These are phyloP conservation scores for Perca schrenkii DNA, from an alignment of 2,113 vertebrate genomes.

Conservation along the genomic window DNA sequence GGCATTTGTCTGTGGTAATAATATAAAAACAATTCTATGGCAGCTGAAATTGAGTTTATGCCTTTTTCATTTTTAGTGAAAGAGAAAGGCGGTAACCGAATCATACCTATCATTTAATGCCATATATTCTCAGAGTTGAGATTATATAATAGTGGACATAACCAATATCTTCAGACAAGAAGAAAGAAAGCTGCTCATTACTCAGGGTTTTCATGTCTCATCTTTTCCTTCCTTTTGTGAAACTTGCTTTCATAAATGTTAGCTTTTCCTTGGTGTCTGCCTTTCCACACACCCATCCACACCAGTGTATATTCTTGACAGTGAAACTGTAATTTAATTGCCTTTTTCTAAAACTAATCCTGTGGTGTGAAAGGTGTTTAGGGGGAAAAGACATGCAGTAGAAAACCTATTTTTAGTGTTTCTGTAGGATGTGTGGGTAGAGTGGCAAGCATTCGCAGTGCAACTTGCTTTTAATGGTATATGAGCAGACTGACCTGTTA, in stretches of 20 bases:
- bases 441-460: slow-evolving; percentile 20
- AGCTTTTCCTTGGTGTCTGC: slow-evolving; percentile 52
- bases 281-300: slow-evolving; percentile 5
- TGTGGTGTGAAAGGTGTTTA: slow-evolving; percentile 44
- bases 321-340: slow-evolving; percentile 64
- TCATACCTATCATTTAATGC: slow-evolving; percentile 66
- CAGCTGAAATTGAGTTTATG: slow-evolving; percentile 76
- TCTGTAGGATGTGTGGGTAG: slow-evolving; percentile 54
- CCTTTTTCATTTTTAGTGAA: slow-evolving; percentile 78
- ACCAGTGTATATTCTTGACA: slow-evolving; percentile 2
- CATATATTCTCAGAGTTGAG: slow-evolving; percentile 61
- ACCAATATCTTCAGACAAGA: slow-evolving; percentile 60
- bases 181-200: slow-evolving; percentile 62
- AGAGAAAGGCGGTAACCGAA: slow-evolving; percentile 69
- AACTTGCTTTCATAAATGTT: slow-evolving; percentile 58
- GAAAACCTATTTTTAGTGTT: slow-evolving; percentile 64
- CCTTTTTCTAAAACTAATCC: slow-evolving; percentile 57
- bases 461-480: slow-evolving; percentile 44
- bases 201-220: slow-evolving; percentile 11
- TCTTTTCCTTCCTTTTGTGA: slow-evolving; percentile 30
- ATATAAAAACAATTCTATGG: slow-evolving; percentile 77
- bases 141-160: slow-evolving; percentile 63
- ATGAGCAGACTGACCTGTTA: not conserved
- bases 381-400: slow-evolving; percentile 52
- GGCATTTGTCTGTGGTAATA: slow-evolving; percentile 78